Conservation (phyloP, 1,140 invertebrate genomes). For the Calosoma granatense region DNA sequence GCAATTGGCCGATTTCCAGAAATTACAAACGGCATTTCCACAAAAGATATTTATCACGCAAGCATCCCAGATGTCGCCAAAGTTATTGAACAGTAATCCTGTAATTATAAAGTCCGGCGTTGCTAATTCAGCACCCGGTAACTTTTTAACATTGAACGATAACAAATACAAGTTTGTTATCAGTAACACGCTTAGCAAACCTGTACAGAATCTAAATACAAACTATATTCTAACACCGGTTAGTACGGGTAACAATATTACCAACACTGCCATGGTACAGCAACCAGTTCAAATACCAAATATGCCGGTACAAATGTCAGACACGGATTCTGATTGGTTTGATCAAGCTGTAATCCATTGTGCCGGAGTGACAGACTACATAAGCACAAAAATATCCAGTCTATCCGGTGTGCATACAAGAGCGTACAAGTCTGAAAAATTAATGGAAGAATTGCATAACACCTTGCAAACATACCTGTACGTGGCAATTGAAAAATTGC, state of each 20-base stretch:
- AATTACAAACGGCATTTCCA: too few relatives aligned
- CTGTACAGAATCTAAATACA: neutral
- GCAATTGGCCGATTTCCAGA: neutral
- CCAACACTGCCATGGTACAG: neutral
- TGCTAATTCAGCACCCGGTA: too few relatives aligned
- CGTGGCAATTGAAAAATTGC: constrained; percentile 2
- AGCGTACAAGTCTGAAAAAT: neutral
- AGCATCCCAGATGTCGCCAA: neutral
- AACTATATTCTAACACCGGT: neutral
- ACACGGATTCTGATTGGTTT: neutral
- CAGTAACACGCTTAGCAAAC: neutral
- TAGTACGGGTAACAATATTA: neutral
- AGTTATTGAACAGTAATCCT: neutral
- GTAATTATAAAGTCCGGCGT: too few relatives aligned
- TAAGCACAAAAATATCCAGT: neutral
- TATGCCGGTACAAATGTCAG: too few relatives aligned
- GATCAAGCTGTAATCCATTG: neutral
- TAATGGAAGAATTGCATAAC: constrained; percentile 2
- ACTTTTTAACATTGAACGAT: too few relatives aligned
- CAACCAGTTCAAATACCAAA: neutral
- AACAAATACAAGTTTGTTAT: neutral
- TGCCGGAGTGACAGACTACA: neutral
- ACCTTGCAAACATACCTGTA: neutral
- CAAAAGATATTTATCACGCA: neutral
- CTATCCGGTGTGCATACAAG: neutral